Percentiles rank a stretch among this genome's conserved stretches.
Conservation (phyloP, 1,140 invertebrate species). For the Scylla paramamosain region DNA sequence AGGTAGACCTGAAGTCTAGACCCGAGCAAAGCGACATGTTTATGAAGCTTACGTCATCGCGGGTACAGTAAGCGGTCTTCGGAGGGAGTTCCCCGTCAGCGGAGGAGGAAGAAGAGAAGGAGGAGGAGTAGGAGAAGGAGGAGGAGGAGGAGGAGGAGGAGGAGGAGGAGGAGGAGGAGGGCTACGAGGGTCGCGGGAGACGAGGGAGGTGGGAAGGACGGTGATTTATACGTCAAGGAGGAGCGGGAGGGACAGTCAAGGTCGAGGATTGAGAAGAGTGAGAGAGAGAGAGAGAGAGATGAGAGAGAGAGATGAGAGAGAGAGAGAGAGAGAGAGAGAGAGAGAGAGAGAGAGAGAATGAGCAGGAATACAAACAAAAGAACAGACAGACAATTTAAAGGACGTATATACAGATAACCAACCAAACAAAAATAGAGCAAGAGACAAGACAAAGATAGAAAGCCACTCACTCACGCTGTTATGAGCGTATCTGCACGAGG, state of each 20-base stretch:
- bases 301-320: slow-evolving; percentile 50
- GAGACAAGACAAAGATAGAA: not conserved
- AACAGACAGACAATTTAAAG: no score
- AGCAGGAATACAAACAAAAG: not conserved
- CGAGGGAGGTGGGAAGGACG: slow-evolving; percentile 22
- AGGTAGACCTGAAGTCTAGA: slow-evolving; percentile 75
- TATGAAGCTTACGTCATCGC: slow-evolving; percentile 73
- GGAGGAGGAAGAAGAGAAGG: not conserved
- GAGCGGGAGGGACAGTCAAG: slow-evolving; percentile 30
- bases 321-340: slow-evolving; percentile 52
- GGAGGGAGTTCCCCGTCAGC: slow-evolving; percentile 23
- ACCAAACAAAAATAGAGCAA: not conserved
- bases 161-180: slow-evolving; percentile 29
- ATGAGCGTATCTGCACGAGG: no score
- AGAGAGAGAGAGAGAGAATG: not conserved
- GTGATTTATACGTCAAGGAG: slow-evolving; percentile 26
- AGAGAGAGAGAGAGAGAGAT: not conserved
- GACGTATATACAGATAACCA: not conserved
- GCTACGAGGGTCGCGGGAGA: not conserved
- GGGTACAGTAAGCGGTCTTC: slow-evolving; percentile 53
- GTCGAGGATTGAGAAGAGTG: slow-evolving; percentile 26
- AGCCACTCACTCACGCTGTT: no score
- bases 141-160: not conserved
- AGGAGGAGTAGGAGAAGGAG: not conserved
- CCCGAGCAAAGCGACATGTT: slow-evolving; percentile 74